These are phyloP conservation scores for Emydoidea blandingii DNA, from an alignment of 2,797 vertebrate genomes.

Conservation along the genomic window DNA sequence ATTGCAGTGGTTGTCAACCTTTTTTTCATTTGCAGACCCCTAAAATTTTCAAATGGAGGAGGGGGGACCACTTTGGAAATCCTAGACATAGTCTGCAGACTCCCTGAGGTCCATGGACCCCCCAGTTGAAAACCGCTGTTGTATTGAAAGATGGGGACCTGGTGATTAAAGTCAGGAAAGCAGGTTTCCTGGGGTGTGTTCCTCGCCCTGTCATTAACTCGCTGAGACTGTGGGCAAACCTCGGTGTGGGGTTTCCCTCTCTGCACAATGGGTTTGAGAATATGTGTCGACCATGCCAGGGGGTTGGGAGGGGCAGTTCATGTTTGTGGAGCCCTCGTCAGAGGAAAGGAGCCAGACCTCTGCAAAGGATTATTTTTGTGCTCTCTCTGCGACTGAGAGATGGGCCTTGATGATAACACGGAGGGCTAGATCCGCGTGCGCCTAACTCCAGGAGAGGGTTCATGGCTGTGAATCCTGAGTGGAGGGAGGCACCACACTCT, in stretches of 20 bases:
- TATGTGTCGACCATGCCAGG: neutral
- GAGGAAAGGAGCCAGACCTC: neutral
- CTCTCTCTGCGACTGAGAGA: too few relatives aligned
- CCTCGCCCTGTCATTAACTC: neutral
- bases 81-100: neutral
- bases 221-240: neutral
- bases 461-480: neutral
- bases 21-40: neutral
- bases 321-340: neutral
- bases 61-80: neutral
- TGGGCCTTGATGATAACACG: neutral
- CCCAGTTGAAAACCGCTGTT: neutral
- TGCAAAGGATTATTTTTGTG: neutral
- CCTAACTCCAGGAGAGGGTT: neutral
- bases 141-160: neutral
- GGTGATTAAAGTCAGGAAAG: neutral
- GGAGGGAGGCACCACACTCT: neutral
- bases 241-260: rapidly evolving
- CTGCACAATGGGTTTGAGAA: slow-evolving; percentile 18
- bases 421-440: too few relatives aligned
- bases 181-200: neutral
- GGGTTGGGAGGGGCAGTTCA: neutral
- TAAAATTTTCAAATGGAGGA: neutral
- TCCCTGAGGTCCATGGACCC: too few relatives aligned
- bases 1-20: neutral